A percentile compares a stretch with the other conserved stretches of the same genome.
These are phyloP conservation scores for Diachasmimorpha longicaudata DNA, from an alignment of 1,140 invertebrate species.

Conservation along the genomic window DNA sequence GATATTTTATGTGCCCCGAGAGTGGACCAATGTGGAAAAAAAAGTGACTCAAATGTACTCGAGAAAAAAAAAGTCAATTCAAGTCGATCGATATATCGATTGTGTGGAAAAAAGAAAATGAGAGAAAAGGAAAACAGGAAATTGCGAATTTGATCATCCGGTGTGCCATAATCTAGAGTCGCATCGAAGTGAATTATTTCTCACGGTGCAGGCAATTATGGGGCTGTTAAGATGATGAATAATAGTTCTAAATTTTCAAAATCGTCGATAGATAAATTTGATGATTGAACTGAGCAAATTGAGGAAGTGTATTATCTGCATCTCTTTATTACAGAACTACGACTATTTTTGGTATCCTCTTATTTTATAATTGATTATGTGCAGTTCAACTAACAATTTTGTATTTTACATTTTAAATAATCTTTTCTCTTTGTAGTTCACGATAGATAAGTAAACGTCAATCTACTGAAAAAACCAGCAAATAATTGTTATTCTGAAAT, in stretches of 20 bases:
- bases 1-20: neutral
- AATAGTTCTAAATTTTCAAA: neutral
- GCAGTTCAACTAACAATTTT: too few relatives aligned
- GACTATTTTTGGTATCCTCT: neutral
- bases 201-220: neutral
- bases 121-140: neutral
- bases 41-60: neutral
- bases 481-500: too few relatives aligned
- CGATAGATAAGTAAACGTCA: too few relatives aligned
- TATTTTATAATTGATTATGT: too few relatives aligned
- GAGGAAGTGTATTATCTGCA: neutral
- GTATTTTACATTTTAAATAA: too few relatives aligned
- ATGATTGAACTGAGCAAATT: neutral
- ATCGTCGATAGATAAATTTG: neutral
- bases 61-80: neutral
- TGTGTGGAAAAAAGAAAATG: neutral
- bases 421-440: too few relatives aligned
- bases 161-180: neutral
- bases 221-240: neutral
- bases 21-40: neutral
- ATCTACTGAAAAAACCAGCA: too few relatives aligned
- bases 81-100: constrained; percentile 1
- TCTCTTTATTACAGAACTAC: neutral
- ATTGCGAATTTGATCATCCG: constrained; percentile 2
- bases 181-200: neutral